phyloP scores from a whole-genome alignment of 1,140 invertebrate genomes.

The Stenopsyche tienmushanensis region DNA sequence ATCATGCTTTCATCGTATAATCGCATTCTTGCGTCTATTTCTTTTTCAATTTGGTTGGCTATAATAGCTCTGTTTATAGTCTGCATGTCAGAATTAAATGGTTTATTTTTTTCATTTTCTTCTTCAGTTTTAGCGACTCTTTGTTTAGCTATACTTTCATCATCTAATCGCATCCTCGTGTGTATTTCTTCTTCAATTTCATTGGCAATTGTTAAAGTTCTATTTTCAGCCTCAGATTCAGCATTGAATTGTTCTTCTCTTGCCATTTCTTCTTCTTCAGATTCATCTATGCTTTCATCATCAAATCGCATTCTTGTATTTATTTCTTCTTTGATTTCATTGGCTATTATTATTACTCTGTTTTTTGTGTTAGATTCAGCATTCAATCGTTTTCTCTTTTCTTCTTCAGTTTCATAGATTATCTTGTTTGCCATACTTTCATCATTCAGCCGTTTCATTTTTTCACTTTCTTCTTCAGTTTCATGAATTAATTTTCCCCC shows the following conservation, averaged over 20 bases:
- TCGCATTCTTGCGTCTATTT: neutral
- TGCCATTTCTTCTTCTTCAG: neutral
- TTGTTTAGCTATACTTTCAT: neutral
- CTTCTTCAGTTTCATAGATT: no score
- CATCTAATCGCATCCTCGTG: neutral
- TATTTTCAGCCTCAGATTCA: neutral
- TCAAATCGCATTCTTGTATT: no score
- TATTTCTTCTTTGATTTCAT: no score
- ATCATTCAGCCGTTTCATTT: neutral
- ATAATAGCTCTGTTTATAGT: neutral
- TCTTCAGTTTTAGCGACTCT: neutral
- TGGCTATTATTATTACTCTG: no score
- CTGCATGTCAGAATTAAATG: neutral
- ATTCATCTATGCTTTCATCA: no score
- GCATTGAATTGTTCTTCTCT: no score
- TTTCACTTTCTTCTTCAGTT: neutral
- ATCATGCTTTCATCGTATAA: no score
- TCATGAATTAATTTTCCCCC: neutral
- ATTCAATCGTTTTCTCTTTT: no score
- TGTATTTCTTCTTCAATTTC: neutral
- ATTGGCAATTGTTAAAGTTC: neutral
- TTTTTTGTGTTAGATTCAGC: no score
- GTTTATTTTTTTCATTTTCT: neutral
- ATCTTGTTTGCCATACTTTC: neutral
- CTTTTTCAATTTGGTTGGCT: neutral